Evolutionary conservation across 2,888 invertebrate genomes (phyloP), one percentile per base, ranked within the genome.

Genomic region (Tiliacea aurago): DNA sequence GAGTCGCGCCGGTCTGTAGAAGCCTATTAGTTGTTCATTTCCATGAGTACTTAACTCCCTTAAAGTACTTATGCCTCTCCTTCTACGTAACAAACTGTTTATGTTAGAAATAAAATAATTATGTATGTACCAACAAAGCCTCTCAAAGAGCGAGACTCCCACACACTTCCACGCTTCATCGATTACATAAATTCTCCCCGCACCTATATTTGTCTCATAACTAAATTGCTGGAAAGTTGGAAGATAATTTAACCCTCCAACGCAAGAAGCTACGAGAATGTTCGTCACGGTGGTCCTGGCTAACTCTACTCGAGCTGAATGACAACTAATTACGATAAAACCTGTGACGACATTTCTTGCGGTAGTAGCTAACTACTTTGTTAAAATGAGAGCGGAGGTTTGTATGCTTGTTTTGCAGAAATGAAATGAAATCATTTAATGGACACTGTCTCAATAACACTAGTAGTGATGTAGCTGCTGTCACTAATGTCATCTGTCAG

Each of bases 161-260:
- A 59, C 58, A 51, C 37, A 4, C 61, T 45, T 64, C 51, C 53
- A 68, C 62, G 63, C 58, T 70, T 43, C 64, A 86, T 80, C 61
- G 69, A 75, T 70, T 49, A 23, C n/a, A 33, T 0, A n/a, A 72
- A 77, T 56, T 67, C 62, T 33, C 65, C 37, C 51, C 63, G 51
- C 61, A 63, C 55, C 68, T 63, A 84, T 86, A 80, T 86, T 84
- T 80, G 81, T 77, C 75, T 63, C 62, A 75, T 84, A 84, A 84
- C 75, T 72, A 86, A 84, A 28, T 28, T 28, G 28, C 2, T 28
- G 28, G 28, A 28, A 28, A 28, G 28, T 28, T 28, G 28, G 28
- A 28, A 28, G 28, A 28, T 28, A 28, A 28, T 28, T 28, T 28
- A 28, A 28, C 28, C 3, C 28, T 28, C 28, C 28, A 3, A 28